Evolutionary conservation across 2,113 vertebrate species (phyloP).

Genomic region (Ammodytes marinus): DNA sequence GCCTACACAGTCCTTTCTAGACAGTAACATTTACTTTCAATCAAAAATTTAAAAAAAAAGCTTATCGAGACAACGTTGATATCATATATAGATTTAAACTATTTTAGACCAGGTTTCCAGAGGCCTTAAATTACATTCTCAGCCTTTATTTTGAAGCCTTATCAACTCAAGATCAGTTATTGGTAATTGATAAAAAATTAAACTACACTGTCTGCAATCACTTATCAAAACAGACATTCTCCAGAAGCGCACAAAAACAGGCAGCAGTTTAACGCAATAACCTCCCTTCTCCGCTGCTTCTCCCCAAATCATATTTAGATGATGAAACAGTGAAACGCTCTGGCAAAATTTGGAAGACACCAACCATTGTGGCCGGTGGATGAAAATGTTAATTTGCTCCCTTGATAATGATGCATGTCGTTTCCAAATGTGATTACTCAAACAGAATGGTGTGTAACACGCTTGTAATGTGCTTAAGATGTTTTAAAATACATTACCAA

Average conservation of each 20-base stretch:
- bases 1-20: too few species aligned
- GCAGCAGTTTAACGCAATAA: conserved; percentile 14
- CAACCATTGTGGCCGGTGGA: conserved; percentile 64
- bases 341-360: conserved; percentile 46
- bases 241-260: conserved; percentile 15
- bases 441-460: conserved; percentile 64
- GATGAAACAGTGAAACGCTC: conserved; percentile 19
- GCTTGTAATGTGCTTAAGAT: conserved; percentile 75
- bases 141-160: background rate
- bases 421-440: conserved; percentile 74
- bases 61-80: too few species aligned
- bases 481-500: conserved; percentile 60
- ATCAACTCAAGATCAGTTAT: conserved; percentile 8
- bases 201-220: background rate
- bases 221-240: background rate
- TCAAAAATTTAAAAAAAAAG: too few species aligned
- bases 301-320: conserved; percentile 23
- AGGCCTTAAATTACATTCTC: background rate
- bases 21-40: too few species aligned
- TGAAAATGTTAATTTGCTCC: conserved; percentile 69
- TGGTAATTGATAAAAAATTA: conserved; percentile 13
- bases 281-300: conserved; percentile 20
- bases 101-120: too few species aligned
- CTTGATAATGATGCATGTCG: conserved; percentile 70
- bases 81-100: too few species aligned